Evolutionary conservation across 2,113 vertebrate species (phyloP).

Genomic region (Trematomus loennbergii): DNA sequence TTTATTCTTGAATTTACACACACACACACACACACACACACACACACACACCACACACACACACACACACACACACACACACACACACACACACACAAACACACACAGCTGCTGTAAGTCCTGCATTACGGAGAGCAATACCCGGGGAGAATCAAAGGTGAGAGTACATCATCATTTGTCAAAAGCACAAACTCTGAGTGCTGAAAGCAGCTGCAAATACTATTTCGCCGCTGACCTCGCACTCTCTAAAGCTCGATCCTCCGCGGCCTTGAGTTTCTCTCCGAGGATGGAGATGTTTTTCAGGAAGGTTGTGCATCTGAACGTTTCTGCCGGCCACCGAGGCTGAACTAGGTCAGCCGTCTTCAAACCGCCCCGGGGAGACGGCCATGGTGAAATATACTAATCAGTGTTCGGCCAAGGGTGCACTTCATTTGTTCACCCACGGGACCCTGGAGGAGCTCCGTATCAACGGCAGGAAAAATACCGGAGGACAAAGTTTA

Average conservation of each 20-base stretch:
- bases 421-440: slow-evolving; percentile 57
- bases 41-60: no score
- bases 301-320: neutral
- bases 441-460: slow-evolving; percentile 37
- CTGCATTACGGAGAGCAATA: slow-evolving; percentile 54
- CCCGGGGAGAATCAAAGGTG: slow-evolving; percentile 46
- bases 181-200: slow-evolving; percentile 29
- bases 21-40: no score
- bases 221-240: slow-evolving; percentile 23
- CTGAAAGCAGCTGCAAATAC: slow-evolving; percentile 25
- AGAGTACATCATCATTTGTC: slow-evolving; percentile 41
- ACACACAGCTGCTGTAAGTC: neutral
- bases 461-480: slow-evolving; percentile 18
- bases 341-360: slow-evolving; percentile 68
- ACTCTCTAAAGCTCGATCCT: neutral
- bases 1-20: no score
- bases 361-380: slow-evolving; percentile 33
- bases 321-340: slow-evolving; percentile 12
- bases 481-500: slow-evolving; percentile 39
- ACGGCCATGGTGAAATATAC: slow-evolving; percentile 29
- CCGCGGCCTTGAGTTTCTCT: neutral
- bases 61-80: no score
- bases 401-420: slow-evolving; percentile 61
- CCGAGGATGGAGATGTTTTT: neutral
- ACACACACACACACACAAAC: neutral